phyloP scores from a whole-genome alignment of 2,888 invertebrate species.

The Fissipunctia ypsillon region DNA sequence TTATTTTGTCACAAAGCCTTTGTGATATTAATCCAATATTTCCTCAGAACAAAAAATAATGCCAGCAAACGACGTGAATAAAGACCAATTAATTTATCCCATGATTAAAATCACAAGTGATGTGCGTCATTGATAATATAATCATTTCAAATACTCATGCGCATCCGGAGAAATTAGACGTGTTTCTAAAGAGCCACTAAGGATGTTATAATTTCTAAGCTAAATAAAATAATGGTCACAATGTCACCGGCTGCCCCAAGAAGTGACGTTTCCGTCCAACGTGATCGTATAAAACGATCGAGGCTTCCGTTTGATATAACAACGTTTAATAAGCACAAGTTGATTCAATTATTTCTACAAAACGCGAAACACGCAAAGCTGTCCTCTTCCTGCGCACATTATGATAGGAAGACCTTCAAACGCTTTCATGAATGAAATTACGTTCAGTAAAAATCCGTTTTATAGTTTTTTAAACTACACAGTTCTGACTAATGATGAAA shows the following conservation, averaged over 20 bases:
- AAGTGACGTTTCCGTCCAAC: slow-evolving; percentile 15
- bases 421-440: slow-evolving; percentile 52
- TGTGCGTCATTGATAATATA: slow-evolving; percentile 1
- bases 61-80: background rate
- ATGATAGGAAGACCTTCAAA: slow-evolving; percentile 29
- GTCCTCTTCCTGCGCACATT: slow-evolving; percentile 28
- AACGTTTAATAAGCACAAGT: slow-evolving; percentile 27
- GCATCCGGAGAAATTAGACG: slow-evolving; percentile 32
- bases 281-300: slow-evolving; percentile 13
- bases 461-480: slow-evolving; percentile 32
- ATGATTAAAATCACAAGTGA: background rate
- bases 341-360: slow-evolving; percentile 32
- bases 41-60: background rate
- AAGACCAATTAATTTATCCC: background rate
- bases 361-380: slow-evolving; percentile 13
- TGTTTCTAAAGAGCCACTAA: background rate
- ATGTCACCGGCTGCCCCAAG: slow-evolving; percentile 28
- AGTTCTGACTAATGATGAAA: slow-evolving; percentile 24
- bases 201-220: slow-evolving; percentile 31
- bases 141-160: slow-evolving; percentile 1
- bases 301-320: slow-evolving; percentile 46
- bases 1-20: background rate
- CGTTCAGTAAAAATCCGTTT: slow-evolving; percentile 13
- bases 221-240: slow-evolving; percentile 31
- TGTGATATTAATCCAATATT: slow-evolving; percentile 7